Percentiles rank a stretch among this genome's conserved stretches.
These are phyloP conservation scores for Pionites leucogaster DNA, from an alignment of 2,113 vertebrate species.

Conservation along the genomic window DNA sequence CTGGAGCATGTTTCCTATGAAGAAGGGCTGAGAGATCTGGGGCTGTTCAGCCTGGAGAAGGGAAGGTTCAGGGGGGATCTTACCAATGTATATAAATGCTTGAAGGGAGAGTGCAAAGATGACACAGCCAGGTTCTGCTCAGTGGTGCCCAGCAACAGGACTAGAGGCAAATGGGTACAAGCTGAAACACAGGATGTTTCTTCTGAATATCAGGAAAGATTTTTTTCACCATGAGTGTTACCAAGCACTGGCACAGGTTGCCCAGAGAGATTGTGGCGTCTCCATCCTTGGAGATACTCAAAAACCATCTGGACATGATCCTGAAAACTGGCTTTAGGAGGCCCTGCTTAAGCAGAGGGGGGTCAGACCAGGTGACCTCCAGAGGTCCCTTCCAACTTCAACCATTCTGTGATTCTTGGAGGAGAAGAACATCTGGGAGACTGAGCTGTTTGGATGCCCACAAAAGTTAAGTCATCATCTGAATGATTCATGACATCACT, in stretches of 20 bases:
- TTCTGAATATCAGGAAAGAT: not conserved
- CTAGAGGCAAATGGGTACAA: not conserved
- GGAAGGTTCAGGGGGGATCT: not conserved
- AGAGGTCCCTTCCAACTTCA: not conserved
- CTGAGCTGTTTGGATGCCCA: not conserved
- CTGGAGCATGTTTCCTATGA: not conserved
- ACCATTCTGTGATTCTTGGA: not conserved
- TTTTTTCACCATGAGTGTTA: not conserved
- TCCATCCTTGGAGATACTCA: not conserved
- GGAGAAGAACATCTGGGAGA: not conserved
- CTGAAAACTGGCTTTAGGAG: not conserved
- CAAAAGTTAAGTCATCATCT: not conserved
- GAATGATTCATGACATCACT: not conserved
- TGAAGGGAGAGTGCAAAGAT: not conserved
- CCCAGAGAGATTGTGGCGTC: not conserved
- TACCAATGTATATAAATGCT: not conserved
- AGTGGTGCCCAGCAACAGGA: not conserved
- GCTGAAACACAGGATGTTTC: not conserved
- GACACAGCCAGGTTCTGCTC: not conserved
- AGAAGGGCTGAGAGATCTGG: not conserved
- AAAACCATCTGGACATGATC: not conserved
- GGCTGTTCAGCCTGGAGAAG: not conserved
- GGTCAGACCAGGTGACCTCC: not conserved
- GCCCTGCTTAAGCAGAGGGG: not conserved
- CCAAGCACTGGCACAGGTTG: not conserved